Evolutionary conservation across 2,113 vertebrate genomes (phyloP).

Genomic region (Chamaetylas fuelleborni): DNA sequence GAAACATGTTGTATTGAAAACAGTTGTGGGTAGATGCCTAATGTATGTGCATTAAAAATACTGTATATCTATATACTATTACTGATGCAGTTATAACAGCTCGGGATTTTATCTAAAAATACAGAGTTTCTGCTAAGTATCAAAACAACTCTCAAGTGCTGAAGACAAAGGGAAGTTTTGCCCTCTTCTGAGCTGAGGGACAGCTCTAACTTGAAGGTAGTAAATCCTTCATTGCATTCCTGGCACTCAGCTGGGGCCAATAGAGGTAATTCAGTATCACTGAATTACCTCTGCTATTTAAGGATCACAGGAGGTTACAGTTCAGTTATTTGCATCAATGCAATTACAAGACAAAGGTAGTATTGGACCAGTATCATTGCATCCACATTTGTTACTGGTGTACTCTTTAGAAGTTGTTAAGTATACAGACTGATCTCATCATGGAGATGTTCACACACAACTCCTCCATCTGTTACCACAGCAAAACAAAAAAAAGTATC

Average conservation of each 20-base stretch:
- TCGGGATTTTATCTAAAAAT: conserved; percentile 45
- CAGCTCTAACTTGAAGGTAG: neutral
- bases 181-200: neutral
- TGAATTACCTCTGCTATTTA: neutral
- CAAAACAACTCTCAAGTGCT: conserved; percentile 50
- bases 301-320: neutral
- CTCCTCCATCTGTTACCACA: neutral
- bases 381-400: neutral
- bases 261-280: neutral
- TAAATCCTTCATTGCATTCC: neutral
- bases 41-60: conserved; percentile 30
- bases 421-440: neutral
- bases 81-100: conserved; percentile 26
- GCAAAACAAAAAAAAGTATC: conserved; percentile 14
- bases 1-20: neutral
- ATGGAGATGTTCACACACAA: neutral
- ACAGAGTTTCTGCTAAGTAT: conserved; percentile 35
- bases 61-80: conserved; percentile 25
- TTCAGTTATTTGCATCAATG: conserved; percentile 1
- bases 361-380: neutral
- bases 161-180: conserved; percentile 2
- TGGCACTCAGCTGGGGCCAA: neutral
- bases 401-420: neutral
- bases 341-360: conserved; percentile 17
- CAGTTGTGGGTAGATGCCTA: neutral